Percentiles rank a stretch among this genome's conserved stretches.
Evolutionary conservation across 2,113 vertebrate genomes (phyloP).

Genomic region (Pseudorasbora parva): DNA sequence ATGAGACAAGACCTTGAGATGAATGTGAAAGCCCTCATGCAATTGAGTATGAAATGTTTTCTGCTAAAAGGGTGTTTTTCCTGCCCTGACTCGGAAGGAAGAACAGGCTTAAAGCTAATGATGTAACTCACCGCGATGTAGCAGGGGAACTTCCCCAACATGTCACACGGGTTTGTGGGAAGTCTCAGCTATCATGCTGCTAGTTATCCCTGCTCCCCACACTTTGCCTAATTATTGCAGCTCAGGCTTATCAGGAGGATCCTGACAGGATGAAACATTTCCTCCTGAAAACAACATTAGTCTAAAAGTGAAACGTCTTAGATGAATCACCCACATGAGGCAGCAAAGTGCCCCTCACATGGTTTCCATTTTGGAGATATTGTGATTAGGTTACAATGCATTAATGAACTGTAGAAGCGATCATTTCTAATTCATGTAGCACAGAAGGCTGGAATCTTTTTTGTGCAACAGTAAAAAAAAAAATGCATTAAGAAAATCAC

Average conservation of each 20-base stretch:
- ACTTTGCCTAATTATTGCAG: slow-evolving; percentile 10
- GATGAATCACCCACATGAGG: slow-evolving; percentile 13
- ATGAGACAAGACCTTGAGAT: background rate
- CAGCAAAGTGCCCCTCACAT: background rate
- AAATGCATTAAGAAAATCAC: background rate
- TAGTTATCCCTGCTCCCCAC: slow-evolving; percentile 4
- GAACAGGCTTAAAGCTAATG: background rate
- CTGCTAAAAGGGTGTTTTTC: background rate
- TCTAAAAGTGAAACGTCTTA: slow-evolving; percentile 8
- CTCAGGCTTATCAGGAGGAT: slow-evolving; percentile 16
- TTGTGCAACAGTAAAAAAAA: background rate
- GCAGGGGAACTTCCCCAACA: slow-evolving; percentile 12
- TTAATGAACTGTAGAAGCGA: background rate
- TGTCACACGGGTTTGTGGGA: background rate
- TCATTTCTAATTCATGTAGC: slow-evolving; percentile 40
- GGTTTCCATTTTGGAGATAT: slow-evolving; percentile 11
- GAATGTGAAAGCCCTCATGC: background rate
- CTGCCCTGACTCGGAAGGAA: background rate
- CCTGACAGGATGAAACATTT: slow-evolving; percentile 21
- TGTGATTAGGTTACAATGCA: slow-evolving; percentile 19
- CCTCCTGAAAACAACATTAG: slow-evolving; percentile 21
- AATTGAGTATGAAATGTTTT: background rate
- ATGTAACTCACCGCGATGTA: slow-evolving; percentile 11
- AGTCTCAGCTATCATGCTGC: background rate
- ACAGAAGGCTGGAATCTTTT: background rate